Conservation (phyloP, 2,113 vertebrate species). For the Podilymbus podiceps region DNA sequence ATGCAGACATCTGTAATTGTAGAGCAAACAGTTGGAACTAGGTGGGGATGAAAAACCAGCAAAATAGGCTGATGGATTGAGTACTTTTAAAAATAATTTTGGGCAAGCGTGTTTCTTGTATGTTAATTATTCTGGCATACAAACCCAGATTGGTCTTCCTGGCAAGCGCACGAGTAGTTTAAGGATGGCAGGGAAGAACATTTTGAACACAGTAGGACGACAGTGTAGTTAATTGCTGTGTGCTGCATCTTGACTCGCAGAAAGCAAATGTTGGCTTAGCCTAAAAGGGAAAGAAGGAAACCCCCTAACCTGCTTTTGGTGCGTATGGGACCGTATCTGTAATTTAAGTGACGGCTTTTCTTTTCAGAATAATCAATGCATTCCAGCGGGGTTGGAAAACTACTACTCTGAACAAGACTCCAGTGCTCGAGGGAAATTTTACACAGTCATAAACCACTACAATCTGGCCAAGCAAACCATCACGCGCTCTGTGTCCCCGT, state of each 20-base stretch:
- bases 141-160: not conserved
- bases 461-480: constrained; percentile 93
- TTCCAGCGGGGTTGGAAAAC: constrained; percentile 89
- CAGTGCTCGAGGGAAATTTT: constrained; percentile 87
- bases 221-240: not conserved
- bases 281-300: not conserved
- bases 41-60: not conserved
- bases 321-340: too few relatives aligned
- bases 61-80: not conserved
- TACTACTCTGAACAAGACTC: constrained; percentile 89
- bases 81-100: not conserved
- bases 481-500: constrained; percentile 90
- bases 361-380: constrained; percentile 88
- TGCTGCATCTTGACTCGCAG: not conserved
- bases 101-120: not conserved
- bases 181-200: not conserved
- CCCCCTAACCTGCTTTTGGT: not conserved
- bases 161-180: not conserved
- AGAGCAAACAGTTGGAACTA: not conserved
- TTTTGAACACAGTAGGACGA: not conserved
- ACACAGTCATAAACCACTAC: constrained; percentile 95
- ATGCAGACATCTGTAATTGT: not conserved
- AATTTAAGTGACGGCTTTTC: not conserved
- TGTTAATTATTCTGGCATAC: not conserved
- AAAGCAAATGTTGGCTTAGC: not conserved